Conservation (phyloP, 2,888 invertebrate species). For the Neoaliturus tenellus region DNA sequence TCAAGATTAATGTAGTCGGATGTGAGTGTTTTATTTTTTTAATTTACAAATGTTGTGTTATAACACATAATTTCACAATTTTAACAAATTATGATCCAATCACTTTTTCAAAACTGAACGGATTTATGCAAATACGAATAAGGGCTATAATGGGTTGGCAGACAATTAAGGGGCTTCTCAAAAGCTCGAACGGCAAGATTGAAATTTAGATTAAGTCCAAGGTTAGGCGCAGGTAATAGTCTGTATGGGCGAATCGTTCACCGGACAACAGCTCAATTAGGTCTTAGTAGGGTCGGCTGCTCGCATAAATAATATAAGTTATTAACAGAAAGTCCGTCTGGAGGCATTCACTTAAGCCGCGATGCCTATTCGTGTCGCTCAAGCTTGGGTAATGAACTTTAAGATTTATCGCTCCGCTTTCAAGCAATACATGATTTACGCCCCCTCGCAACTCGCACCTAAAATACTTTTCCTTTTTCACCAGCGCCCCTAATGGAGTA, state of each 20-base stretch:
- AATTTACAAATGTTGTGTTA: too few species aligned
- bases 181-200: conserved; percentile 26
- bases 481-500: conserved; percentile 40
- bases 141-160: neutral
- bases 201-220: conserved; percentile 44
- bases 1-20: too few species aligned
- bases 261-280: conserved; percentile 34
- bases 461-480: conserved; percentile 15
- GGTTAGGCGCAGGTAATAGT: conserved; percentile 29
- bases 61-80: too few species aligned
- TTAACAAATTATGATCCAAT: neutral
- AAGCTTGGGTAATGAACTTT: conserved; percentile 36
- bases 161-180: conserved; percentile 30
- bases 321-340: conserved; percentile 34
- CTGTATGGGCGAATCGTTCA: conserved; percentile 47
- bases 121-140: conserved; percentile 24
- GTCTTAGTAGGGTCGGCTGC: conserved; percentile 8
- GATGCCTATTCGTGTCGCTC: conserved; percentile 42
- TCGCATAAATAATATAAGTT: conserved; percentile 50
- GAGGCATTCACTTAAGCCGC: conserved; percentile 39
- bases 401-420: conserved; percentile 37
- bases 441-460: conserved; percentile 19
- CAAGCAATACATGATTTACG: conserved; percentile 43
- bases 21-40: too few species aligned
- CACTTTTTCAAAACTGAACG: neutral